Base-by-base conservation (phyloP, 2,888 invertebrate species). In the Aphelenchoides bicaudatus region DNA sequence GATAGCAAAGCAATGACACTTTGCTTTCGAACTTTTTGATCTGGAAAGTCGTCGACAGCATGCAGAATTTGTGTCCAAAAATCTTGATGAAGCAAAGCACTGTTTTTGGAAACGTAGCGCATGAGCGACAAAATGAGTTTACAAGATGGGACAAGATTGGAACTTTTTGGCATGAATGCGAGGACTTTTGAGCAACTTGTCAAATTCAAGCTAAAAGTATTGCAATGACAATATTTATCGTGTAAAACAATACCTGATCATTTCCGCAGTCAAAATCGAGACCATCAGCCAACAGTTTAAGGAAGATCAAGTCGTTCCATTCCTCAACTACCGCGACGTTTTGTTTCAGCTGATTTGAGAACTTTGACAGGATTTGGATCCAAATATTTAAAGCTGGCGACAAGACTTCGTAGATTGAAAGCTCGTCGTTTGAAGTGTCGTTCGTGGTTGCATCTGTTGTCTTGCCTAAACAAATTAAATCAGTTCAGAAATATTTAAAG, bases 401-500 rank as follows among this genome's bases (percentile, higher is more conserved):
- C 21, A 77, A 48, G 10, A 71, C 66, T 57, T 77, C 75, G 58
- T 71, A 78, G 25, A 77, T 62, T 0, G 73, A 69, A 52, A 71
- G 71, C 38, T 71, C 70, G 23, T 69, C 47, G 6, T 66, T 63
- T 39, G 19, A 21, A n/a, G n/a, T n/a, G n/a, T 51, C 52, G 19
- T n/a, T 6, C 21, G 52, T 39, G 21, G 43, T 43, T 10, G 8
- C 23, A 10, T 43, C 43, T 8, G 10, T 21, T 8, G 43, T 43
- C 25, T 43, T 34, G 34, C 34, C 34, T 34, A n/a, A 34, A 34
- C 34, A n/a, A 34, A n/a, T n/a, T 34, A 10, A n/a, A 34, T 34
- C 10, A n/a, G 34, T 10, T 10, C 34, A 34, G n/a, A n/a, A 34
- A 34, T 10, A 34, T 10, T 34, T 10, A 34, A 10, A 10, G 34